Conservation (phyloP, 2,888 invertebrate genomes). For the Ganaspis brasiliensis region DNA sequence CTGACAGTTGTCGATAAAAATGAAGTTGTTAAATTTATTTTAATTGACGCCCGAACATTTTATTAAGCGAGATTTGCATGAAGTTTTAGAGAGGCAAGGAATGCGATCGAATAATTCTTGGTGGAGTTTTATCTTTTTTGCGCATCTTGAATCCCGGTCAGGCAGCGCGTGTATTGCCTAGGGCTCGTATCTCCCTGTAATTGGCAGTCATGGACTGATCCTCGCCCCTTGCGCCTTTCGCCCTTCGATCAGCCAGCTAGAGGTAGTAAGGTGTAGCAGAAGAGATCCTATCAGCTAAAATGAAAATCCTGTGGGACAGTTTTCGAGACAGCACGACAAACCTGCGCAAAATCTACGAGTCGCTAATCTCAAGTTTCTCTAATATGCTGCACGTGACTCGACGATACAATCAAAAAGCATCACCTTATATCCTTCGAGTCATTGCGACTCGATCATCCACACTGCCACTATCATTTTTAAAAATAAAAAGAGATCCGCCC, state of each 20-base stretch:
- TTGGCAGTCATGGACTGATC: constrained; percentile 63
- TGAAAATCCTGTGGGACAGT: constrained; percentile 59
- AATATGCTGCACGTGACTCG: constrained; percentile 73
- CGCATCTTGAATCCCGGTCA: constrained; percentile 29
- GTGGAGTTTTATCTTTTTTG: constrained; percentile 18
- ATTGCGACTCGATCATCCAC: background rate
- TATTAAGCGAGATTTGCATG: constrained; percentile 12
- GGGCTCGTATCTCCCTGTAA: constrained; percentile 55
- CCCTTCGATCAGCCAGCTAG: constrained; percentile 21
- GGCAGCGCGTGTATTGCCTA: constrained; percentile 9
- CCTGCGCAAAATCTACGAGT: constrained; percentile 49
- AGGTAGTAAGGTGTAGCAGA: constrained; percentile 44
- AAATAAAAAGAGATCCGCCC: constrained; percentile 6
- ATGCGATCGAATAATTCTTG: constrained; percentile 17
- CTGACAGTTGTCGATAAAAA: constrained; percentile 7
- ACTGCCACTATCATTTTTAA: background rate
- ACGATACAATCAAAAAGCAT: constrained; percentile 51
- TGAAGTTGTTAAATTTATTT: constrained; percentile 11
- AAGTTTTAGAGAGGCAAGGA: constrained; percentile 10
- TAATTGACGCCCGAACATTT: background rate
- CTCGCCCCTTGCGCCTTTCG: constrained; percentile 41
- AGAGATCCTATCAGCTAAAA: constrained; percentile 57
- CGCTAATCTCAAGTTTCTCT: constrained; percentile 69
- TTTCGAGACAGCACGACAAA: constrained; percentile 47
- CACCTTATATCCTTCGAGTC: constrained; percentile 2